phyloP scores from a whole-genome alignment of 2,113 vertebrate genomes.

The Brienomyrus brachyistius region DNA sequence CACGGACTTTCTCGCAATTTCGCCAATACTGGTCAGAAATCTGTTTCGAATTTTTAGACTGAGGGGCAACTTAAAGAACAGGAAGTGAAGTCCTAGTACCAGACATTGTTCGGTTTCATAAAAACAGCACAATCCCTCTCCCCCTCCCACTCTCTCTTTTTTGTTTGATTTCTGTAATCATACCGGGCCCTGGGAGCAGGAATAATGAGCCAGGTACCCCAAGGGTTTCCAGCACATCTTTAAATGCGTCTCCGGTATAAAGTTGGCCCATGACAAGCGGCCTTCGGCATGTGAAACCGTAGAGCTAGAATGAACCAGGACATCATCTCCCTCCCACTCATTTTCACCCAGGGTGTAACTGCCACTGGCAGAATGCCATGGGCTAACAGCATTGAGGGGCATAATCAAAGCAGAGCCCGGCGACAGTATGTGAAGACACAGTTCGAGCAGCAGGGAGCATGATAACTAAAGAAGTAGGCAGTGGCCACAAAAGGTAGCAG shows the following conservation, averaged over 20 bases:
- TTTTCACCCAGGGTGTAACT: neutral
- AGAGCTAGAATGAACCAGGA: neutral
- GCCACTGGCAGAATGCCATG: neutral
- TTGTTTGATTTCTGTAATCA: neutral
- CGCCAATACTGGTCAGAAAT: neutral
- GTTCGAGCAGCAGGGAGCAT: neutral
- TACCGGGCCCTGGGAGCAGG: neutral
- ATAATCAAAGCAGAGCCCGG: neutral
- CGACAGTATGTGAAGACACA: neutral
- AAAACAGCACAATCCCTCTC: neutral
- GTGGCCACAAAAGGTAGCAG: neutral
- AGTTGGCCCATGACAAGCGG: neutral
- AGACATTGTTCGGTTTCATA: conserved; percentile 5
- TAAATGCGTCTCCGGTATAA: neutral
- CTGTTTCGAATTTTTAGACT: neutral
- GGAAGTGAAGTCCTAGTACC: neutral
- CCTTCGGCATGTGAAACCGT: neutral
- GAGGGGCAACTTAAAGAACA: neutral
- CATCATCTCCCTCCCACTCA: neutral
- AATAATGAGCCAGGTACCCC: conserved; percentile 3
- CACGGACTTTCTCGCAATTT: neutral
- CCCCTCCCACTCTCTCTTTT: neutral
- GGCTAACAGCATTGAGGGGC: neutral
- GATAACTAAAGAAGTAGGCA: neutral
- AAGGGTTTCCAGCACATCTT: neutral